phyloP scores from a whole-genome alignment of 23 tunicate species.

The Styela clava region DNA sequence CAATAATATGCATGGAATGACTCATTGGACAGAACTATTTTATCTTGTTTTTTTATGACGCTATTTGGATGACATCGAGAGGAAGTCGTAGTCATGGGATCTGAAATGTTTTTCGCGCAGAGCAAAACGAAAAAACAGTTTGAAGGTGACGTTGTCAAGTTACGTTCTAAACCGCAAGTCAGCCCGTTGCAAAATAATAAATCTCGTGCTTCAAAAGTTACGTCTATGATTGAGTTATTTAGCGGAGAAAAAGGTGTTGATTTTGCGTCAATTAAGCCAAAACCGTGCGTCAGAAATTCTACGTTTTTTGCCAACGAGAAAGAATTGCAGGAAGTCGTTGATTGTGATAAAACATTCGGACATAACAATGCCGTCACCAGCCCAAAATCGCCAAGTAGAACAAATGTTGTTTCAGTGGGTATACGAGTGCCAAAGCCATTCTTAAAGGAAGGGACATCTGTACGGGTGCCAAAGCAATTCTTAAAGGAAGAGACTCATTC shows the following conservation, averaged over 20 bases:
- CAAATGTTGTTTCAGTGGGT: neutral
- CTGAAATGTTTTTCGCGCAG: neutral
- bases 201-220: constrained; percentile 13
- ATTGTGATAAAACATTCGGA: neutral
- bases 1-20: neutral
- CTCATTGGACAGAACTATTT: neutral
- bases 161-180: neutral
- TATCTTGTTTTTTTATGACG: neutral
- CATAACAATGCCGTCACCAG: neutral
- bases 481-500: too few species aligned
- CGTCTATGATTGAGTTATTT: constrained; percentile 26
- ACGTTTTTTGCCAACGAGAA: neutral
- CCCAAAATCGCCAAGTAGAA: neutral
- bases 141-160: neutral
- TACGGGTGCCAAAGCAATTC: neutral
- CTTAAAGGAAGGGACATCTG: neutral
- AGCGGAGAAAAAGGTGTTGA: neutral
- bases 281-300: neutral
- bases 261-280: neutral
- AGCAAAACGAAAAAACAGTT: neutral
- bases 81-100: neutral
- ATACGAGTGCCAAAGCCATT: neutral
- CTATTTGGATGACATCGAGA: neutral
- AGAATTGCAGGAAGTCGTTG: neutral
- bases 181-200: neutral